Base-by-base conservation (phyloP, 2,888 invertebrate species). In the Dynastes tityus region DNA sequence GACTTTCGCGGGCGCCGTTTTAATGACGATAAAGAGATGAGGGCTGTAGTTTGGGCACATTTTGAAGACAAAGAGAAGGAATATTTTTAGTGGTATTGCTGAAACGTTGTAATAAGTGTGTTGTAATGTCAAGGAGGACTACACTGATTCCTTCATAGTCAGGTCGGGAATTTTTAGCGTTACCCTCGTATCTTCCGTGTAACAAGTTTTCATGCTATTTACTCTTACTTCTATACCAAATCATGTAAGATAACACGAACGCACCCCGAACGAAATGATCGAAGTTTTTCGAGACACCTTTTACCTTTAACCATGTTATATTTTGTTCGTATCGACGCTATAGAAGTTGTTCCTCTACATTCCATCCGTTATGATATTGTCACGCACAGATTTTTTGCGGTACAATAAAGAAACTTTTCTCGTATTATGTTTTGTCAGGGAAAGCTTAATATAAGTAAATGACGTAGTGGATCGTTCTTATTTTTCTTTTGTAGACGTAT, bases 361-460 rank as follows among this genome's bases (percentile, higher is more conserved):
- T 4, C 53, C n/a, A n/a, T 53, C 53, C n/a, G 53, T 53, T 53
- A 53, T 53, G n/a, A 53, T 53, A 53, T 53, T 53, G n/a, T 53
- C 53, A 53, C 53, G 53, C 16, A 53, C 53, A 5, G 53, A 53
- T n/a, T 53, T 53, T 53, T n/a, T 53, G n/a, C 16, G 5, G 53
- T 3, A 16, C n/a, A 53, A 53, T 53, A 3, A 53, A 53, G n/a
- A 53, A 53, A 53, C 11, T 53, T 53, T 53, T 53, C 53, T 53
- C 16, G 53, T 53, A 53, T 53, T 53, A 53, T 2, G 53, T 53
- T n/a, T 16, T 53, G 16, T 16, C 16, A 53, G 40, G 8, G 65
- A 40, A 16, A 13, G 40, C n/a, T 45, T 40, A 65, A 65, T 40
- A 45, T n/a, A 11, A 5, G 45, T n/a, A 65, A 40, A 65, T 40